Evolutionary conservation across 2,888 invertebrate species (phyloP).

Genomic region (Hymenopus coronatus): DNA sequence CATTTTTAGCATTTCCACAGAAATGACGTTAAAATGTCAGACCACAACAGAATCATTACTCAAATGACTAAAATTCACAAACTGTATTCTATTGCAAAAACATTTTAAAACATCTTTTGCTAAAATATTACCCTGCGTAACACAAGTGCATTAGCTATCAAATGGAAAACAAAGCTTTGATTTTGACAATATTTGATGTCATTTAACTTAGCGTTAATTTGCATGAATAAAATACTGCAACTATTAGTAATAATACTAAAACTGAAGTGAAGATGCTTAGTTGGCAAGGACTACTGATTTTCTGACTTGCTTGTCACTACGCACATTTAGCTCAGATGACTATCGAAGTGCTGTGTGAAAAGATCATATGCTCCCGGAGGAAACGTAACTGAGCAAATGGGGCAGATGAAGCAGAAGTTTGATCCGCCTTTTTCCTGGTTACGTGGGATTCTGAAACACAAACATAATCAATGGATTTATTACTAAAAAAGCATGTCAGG

Average conservation of each 20-base stretch:
- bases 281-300: not conserved
- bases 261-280: not conserved
- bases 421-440: not conserved
- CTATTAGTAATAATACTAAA: not conserved
- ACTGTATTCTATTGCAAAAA: no score
- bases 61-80: no score
- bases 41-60: no score
- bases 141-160: no score
- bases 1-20: no score
- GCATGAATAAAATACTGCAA: not conserved
- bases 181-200: no score
- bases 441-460: not conserved
- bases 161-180: no score
- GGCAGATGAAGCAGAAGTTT: not conserved
- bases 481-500: no score
- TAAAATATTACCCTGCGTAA: no score
- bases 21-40: no score
- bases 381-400: constrained; percentile 4
- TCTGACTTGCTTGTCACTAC: not conserved
- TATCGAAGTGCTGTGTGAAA: constrained; percentile 20
- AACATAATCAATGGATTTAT: not conserved
- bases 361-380: constrained; percentile 9
- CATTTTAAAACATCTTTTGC: no score
- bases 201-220: not conserved
- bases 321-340: constrained; percentile 9